These are phyloP conservation scores for Diplogasteroides magnus DNA, from an alignment of 1,140 invertebrate species.

Conservation along the genomic window DNA sequence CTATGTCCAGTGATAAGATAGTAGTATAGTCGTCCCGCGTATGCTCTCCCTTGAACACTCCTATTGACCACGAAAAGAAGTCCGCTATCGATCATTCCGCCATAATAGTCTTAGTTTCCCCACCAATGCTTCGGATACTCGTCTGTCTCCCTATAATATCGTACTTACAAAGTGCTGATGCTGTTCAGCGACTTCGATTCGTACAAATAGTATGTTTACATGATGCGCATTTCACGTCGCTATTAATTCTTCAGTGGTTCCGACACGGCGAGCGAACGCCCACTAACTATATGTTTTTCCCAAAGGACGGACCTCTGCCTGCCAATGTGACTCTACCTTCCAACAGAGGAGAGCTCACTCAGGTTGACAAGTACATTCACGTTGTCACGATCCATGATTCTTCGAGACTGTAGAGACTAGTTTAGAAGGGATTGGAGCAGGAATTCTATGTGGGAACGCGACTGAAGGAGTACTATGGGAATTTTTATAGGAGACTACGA, in stretches of 20 bases:
- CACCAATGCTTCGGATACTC: not conserved
- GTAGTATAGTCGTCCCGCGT: no score
- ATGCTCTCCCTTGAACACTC: no score
- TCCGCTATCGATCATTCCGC: not conserved
- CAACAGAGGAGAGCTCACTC: constrained; percentile 11
- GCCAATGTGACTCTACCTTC: constrained; percentile 3
- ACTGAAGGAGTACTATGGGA: constrained; percentile 8
- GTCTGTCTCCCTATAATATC: not conserved
- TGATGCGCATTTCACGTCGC: not conserved
- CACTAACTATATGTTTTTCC: constrained; percentile 7
- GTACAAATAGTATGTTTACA: constrained; percentile 16
- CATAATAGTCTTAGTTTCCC: no score
- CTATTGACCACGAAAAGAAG: no score
- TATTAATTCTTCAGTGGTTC: constrained; percentile 13
- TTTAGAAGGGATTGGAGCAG: constrained; percentile 15
- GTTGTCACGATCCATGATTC: not conserved
- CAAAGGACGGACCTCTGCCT: not conserved
- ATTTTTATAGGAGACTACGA: constrained; percentile 16
- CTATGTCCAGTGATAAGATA: not conserved
- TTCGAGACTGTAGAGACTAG: not conserved
- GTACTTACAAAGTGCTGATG: not conserved
- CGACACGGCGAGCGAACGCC: constrained; percentile 21
- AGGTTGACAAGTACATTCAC: constrained; percentile 1
- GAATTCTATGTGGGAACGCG: constrained; percentile 8
- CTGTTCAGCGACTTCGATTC: constrained; percentile 4